Conservation (phyloP, 1,140 invertebrate species). For the Nautilus pompilius region DNA sequence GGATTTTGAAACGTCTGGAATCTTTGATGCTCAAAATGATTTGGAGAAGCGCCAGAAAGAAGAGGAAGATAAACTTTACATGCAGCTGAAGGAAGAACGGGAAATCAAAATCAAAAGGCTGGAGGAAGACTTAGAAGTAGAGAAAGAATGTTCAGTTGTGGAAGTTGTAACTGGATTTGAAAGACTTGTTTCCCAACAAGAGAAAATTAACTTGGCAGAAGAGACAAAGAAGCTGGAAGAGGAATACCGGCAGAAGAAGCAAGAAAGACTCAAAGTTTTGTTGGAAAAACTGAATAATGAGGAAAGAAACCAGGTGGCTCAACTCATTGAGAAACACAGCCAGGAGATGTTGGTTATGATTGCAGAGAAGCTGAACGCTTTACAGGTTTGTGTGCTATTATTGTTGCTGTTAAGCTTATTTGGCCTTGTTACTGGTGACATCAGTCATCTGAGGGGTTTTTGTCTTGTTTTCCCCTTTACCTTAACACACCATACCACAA, state of each 20-base stretch:
- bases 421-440: too few relatives aligned
- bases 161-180: conserved; percentile 42
- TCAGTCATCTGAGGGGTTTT: too few relatives aligned
- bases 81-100: conserved; percentile 37
- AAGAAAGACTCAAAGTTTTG: conserved; percentile 37
- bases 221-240: conserved; percentile 39
- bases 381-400: conserved; percentile 36
- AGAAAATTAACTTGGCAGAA: conserved; percentile 29
- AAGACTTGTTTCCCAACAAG: conserved; percentile 21
- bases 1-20: conserved; percentile 47
- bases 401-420: too few relatives aligned
- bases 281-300: conserved; percentile 42
- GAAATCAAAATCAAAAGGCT: conserved; percentile 30
- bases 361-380: conserved; percentile 34
- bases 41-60: conserved; percentile 41
- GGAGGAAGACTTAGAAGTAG: conserved; percentile 39
- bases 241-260: conserved; percentile 36
- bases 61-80: conserved; percentile 48
- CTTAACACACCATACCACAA: too few relatives aligned
- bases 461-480: too few relatives aligned
- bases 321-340: conserved; percentile 49
- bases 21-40: conserved; percentile 46
- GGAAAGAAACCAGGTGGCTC: conserved; percentile 40
- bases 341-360: conserved; percentile 51
- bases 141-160: conserved; percentile 42